These are phyloP conservation scores for Eulemur mongoz DNA, from an alignment of 2,797 vertebrate genomes.

Conservation along the genomic window DNA sequence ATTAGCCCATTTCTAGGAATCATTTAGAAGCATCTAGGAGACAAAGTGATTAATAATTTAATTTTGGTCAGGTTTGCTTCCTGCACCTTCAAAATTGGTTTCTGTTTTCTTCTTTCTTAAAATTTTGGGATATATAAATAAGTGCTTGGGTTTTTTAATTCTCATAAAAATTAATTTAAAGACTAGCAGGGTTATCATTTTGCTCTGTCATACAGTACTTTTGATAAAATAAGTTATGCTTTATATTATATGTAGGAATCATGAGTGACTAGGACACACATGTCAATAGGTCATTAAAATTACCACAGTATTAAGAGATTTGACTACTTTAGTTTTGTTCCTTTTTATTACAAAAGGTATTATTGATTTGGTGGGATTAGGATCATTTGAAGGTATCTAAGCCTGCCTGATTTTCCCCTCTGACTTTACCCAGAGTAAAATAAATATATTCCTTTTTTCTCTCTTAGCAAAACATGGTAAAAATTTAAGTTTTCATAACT, in stretches of 20 bases:
- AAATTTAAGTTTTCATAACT: constrained; percentile 29
- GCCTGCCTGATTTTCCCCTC: background rate
- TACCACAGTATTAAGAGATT: background rate
- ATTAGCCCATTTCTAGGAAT: constrained; percentile 49
- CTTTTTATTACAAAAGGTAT: constrained; percentile 42
- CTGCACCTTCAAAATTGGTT: constrained; percentile 46
- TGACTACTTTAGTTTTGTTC: background rate
- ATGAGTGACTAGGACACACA: background rate
- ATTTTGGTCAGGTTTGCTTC: constrained; percentile 33
- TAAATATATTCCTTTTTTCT: background rate
- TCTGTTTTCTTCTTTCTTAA: constrained; percentile 32
- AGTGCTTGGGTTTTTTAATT: background rate
- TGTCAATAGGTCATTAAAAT: constrained; percentile 33
- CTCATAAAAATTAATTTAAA: constrained; percentile 34
- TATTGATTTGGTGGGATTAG: constrained; percentile 26
- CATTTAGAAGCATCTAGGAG: background rate
- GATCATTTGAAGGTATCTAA: constrained; percentile 1
- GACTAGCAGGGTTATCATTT: constrained; percentile 22
- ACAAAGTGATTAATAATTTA: constrained; percentile 48
- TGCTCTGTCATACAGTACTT: background rate
- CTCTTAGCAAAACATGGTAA: background rate
- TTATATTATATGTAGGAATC: background rate
- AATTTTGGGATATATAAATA: constrained; percentile 14
- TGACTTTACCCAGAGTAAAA: constrained; percentile 12
- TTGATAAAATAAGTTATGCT: constrained; percentile 20